Conservation (phyloP, 2,797 vertebrate species). For the Pseudochromis fuscus region DNA sequence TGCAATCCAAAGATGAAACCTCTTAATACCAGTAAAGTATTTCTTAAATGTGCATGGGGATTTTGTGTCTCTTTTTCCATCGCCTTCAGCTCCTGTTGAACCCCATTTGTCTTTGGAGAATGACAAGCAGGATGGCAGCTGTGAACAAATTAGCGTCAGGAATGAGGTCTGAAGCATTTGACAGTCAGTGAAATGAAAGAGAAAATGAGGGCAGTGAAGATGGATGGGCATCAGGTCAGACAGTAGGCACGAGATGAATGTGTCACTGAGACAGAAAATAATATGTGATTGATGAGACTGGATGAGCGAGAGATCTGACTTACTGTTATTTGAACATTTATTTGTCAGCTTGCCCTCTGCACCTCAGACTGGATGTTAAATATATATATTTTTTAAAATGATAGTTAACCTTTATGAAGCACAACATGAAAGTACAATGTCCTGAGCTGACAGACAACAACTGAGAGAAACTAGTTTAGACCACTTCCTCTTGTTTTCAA, state of each 20-base stretch:
- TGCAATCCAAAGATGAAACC: slow-evolving; percentile 41
- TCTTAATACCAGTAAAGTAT: slow-evolving; percentile 30
- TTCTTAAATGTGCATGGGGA: slow-evolving; percentile 24
- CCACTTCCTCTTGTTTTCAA: slow-evolving; percentile 43
- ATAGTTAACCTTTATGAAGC: neutral
- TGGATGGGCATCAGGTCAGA: slow-evolving; percentile 25
- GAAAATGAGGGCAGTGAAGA: slow-evolving; percentile 8
- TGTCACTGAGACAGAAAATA: slow-evolving; percentile 1
- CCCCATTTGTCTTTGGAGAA: slow-evolving; percentile 35
- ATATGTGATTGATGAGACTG: slow-evolving; percentile 17
- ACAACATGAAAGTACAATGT: neutral
- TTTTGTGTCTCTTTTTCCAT: slow-evolving; percentile 47
- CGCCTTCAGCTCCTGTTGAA: slow-evolving; percentile 44
- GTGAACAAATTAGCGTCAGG: slow-evolving; percentile 26
- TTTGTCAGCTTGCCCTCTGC: neutral
- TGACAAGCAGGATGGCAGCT: slow-evolving; percentile 44
- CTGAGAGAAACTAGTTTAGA: slow-evolving; percentile 14
- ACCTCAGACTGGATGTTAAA: neutral
- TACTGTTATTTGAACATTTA: neutral
- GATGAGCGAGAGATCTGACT: neutral
- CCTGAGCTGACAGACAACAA: neutral
- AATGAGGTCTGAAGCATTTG: slow-evolving; percentile 26
- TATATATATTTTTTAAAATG: neutral
- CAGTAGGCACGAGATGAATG: neutral
- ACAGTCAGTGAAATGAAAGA: slow-evolving; percentile 31